phyloP scores from a whole-genome alignment of 2,113 vertebrate species.

The Patagioenas fasciata region DNA sequence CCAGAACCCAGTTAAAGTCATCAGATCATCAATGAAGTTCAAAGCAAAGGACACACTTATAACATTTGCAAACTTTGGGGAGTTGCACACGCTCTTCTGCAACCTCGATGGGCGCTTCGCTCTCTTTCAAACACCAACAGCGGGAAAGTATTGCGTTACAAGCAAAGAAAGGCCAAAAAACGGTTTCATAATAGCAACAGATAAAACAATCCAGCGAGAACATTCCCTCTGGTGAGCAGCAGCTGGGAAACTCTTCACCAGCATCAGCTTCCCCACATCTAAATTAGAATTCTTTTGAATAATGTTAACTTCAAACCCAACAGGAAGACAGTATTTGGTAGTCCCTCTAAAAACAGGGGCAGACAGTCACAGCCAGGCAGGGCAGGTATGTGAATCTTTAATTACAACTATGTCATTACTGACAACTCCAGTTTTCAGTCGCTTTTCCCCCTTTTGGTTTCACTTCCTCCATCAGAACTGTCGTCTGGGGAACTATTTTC shows the following conservation, averaged over 20 bases:
- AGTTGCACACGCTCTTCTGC: background rate
- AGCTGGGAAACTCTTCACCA: background rate
- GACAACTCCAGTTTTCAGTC: background rate
- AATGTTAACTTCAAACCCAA: background rate
- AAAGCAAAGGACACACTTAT: background rate
- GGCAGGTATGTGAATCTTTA: background rate
- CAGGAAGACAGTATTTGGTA: background rate
- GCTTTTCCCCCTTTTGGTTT: background rate
- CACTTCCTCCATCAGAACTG: background rate
- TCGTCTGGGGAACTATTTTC: background rate
- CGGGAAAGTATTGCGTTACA: background rate
- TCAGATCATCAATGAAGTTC: background rate
- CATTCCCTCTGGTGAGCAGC: background rate
- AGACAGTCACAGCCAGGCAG: background rate
- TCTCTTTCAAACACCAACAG: background rate
- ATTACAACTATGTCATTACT: background rate
- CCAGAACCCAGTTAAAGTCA: background rate
- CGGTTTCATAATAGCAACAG: background rate
- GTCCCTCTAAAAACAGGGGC: background rate
- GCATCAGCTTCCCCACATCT: background rate
- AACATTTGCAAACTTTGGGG: background rate
- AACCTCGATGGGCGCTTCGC: background rate
- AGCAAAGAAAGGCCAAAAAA: background rate
- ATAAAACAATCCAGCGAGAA: background rate
- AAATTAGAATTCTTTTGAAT: background rate